phyloP scores from a whole-genome alignment of 1,140 invertebrate genomes.

The Scaptomyza pallida region DNA sequence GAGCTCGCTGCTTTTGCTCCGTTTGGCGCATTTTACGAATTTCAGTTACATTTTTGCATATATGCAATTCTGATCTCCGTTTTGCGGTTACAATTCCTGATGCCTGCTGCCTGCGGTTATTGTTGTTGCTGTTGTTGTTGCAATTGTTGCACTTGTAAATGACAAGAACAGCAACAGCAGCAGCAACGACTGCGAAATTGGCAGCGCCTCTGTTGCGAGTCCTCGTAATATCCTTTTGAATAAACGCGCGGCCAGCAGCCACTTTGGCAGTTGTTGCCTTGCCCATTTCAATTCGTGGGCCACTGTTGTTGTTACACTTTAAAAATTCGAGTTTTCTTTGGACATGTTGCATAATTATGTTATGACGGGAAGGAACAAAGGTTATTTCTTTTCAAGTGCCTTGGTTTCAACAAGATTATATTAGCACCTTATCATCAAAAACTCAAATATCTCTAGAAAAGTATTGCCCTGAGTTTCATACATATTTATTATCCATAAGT shows the following conservation, averaged over 20 bases:
- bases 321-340: not conserved
- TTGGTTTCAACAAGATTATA: no score
- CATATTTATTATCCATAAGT: not conserved
- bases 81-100: constrained; percentile 66
- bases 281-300: constrained; percentile 16
- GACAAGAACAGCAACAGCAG: constrained; percentile 52
- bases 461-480: not conserved
- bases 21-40: constrained; percentile 61
- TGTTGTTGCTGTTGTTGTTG: constrained; percentile 10
- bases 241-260: constrained; percentile 44
- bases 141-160: constrained; percentile 64
- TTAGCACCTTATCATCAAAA: no score
- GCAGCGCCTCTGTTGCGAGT: constrained; percentile 47
- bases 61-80: constrained; percentile 74
- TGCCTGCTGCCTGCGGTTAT: constrained; percentile 47
- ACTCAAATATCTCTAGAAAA: not conserved
- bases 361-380: no score
- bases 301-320: not conserved
- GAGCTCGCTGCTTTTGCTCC: not conserved
- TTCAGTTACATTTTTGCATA: constrained; percentile 73
- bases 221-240: constrained; percentile 67
- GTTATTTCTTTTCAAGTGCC: no score
- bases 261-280: constrained; percentile 25
- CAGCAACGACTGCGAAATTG: constrained; percentile 6
- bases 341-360: no score